Base-by-base conservation (phyloP, 1,140 invertebrate genomes). In the Drosophila albomicans region DNA sequence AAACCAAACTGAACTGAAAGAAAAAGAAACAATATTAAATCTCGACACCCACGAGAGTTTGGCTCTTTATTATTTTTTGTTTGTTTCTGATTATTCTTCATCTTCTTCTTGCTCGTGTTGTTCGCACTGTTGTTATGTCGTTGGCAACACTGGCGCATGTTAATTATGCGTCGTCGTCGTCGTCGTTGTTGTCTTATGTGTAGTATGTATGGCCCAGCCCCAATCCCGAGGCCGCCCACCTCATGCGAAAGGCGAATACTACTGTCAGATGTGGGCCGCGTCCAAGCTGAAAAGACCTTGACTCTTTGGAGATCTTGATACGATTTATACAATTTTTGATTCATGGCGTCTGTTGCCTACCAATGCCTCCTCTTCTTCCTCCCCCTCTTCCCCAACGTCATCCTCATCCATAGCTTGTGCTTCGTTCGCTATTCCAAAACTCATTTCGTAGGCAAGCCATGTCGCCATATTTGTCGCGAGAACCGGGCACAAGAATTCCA, bases 321-420 rank as follows among this genome's bases (percentile, higher is more conserved):
- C 85, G 81, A 89, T 89, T 85, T 80, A 88, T 88, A 89, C 74
- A 80, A 89, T 72, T 81, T 89, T 89, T 88, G 85, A 89, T 89
- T 88, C 84, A 88, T 88, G 77, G 81, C 76, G 74, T 82, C 66
- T 74, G 66, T 35, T 61, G 20, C 3, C 20, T 4, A 25, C 20
- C 32, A 38, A 58, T 32, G 20, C 8, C 6, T n/a, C 1, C 32
- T 4, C n/a, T n/a, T n/a, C n/a, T n/a, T n/a, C n/a, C 38, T 10
- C 10, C 16, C 5, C 28, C 5, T 3, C 8, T 25, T 1, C 13
- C 13, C 16, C 7, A 2, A 11, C 16, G 7, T 6, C 8, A 6
- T 11, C n/a, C n/a, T 6, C n/a, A 5, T 6, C 10, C 49, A 16
- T 68, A 3, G 54, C 80, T 64, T 56, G 61, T 25, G 20, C 20